phyloP scores from a whole-genome alignment of 1,140 invertebrate species.

The Drosophila virilis region DNA sequence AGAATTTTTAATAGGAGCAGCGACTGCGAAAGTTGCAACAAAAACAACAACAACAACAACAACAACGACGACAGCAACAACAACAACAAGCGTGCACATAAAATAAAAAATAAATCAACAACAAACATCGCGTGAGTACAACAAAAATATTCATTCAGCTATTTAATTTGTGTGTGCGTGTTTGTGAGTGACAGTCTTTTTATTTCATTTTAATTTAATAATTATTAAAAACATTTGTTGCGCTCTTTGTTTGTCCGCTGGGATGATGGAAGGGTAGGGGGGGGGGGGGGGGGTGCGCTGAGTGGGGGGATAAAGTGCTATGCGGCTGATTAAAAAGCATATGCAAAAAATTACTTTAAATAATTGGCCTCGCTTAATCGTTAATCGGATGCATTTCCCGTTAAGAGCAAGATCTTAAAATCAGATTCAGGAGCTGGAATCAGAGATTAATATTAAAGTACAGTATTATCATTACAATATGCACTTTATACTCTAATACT shows the following conservation, averaged over 20 bases:
- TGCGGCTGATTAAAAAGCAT: too few species aligned
- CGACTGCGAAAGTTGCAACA: constrained; percentile 17
- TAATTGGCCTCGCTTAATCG: too few species aligned
- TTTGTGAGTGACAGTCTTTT: constrained; percentile 6
- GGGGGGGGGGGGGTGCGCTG: too few species aligned
- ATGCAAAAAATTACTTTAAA: too few species aligned
- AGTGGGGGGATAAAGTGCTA: too few species aligned
- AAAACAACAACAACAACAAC: constrained; percentile 7
- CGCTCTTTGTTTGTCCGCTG: not conserved
- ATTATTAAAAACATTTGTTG: constrained; percentile 35
- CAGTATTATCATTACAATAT: too few species aligned
- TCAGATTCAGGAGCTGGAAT: too few species aligned
- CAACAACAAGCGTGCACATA: not conserved
- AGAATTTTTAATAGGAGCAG: constrained; percentile 26
- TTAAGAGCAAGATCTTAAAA: too few species aligned
- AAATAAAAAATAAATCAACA: constrained; percentile 22
- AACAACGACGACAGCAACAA: constrained; percentile 7
- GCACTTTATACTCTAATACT: too few species aligned
- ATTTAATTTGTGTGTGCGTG: constrained; percentile 9
- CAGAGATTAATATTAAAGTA: too few species aligned
- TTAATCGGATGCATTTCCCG: too few species aligned
- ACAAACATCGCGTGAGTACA: constrained; percentile 42
- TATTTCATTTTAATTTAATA: constrained; percentile 29
- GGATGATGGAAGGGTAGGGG: too few species aligned
- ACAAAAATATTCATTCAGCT: constrained; percentile 12